Conservation (phyloP, 2,797 vertebrate species). For the Synaphobranchus kaupii region DNA sequence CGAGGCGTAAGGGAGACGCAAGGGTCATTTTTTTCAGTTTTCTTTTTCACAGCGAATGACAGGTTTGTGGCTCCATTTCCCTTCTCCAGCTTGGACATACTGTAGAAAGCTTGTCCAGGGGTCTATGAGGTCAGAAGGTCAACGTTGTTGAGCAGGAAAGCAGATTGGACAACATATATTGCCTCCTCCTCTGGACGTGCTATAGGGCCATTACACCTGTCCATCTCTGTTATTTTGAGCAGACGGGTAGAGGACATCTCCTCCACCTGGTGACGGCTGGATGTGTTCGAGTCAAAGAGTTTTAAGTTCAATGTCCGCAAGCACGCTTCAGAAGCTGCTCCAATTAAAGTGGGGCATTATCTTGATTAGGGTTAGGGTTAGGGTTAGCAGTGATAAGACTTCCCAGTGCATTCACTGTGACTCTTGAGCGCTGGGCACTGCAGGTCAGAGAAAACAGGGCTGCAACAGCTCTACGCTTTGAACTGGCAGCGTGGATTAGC, state of each 20-base stretch:
- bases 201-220: neutral
- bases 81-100: neutral
- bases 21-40: neutral
- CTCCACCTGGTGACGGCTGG: neutral
- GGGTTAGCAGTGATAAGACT: conserved; percentile 3
- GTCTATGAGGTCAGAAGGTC: neutral
- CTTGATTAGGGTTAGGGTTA: too few relatives aligned
- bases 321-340: neutral
- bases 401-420: neutral
- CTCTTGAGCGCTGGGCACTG: neutral
- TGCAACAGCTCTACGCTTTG: conserved; percentile 22
- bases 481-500: conserved; percentile 28
- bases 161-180: neutral
- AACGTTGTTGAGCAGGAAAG: neutral
- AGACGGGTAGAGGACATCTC: neutral
- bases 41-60: neutral
- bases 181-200: neutral
- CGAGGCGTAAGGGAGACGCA: neutral
- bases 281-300: neutral
- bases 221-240: neutral
- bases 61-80: neutral
- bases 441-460: conserved; percentile 4
- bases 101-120: neutral
- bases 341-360: neutral
- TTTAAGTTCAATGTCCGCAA: neutral